Evolutionary conservation across 1,140 invertebrate species (phyloP).

Genomic region (Neodiprion virginianus): DNA sequence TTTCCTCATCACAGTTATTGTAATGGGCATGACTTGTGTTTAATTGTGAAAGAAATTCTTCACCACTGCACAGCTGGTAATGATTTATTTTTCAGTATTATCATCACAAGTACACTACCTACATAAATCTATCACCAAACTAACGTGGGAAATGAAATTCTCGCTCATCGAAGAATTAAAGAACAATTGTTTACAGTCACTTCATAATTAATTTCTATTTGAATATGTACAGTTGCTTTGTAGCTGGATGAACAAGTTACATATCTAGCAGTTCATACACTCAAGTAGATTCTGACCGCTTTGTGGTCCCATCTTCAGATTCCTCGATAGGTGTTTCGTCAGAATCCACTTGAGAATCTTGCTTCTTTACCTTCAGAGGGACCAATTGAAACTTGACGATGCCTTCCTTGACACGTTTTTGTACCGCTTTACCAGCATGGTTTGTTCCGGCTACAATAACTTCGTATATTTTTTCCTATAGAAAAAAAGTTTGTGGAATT

Average conservation of each 20-base stretch:
- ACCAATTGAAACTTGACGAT: conserved; percentile 66
- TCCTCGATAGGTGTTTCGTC: not conserved
- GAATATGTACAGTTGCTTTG: not conserved
- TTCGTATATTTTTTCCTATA: conserved; percentile 64
- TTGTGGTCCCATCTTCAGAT: not conserved
- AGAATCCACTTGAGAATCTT: not conserved
- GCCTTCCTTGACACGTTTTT: conserved; percentile 65
- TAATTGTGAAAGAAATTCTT: too few species aligned
- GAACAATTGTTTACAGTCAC: not conserved
- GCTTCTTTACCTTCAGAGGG: conserved; percentile 40
- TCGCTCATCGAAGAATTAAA: too few species aligned
- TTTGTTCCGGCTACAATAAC: conserved; percentile 61
- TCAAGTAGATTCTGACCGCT: not conserved
- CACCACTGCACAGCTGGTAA: too few species aligned
- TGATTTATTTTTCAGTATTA: too few species aligned
- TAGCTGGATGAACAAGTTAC: not conserved
- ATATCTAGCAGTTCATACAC: not conserved
- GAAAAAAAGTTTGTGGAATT: conserved; percentile 29
- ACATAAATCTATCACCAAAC: too few species aligned
- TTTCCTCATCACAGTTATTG: too few species aligned
- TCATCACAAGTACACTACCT: too few species aligned
- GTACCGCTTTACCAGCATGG: conserved; percentile 59
- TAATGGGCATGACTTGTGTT: too few species aligned
- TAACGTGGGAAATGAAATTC: too few species aligned
- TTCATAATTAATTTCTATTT: not conserved